Conservation (phyloP, 2,113 vertebrate species). For the Tragelaphus strepsiceros region DNA sequence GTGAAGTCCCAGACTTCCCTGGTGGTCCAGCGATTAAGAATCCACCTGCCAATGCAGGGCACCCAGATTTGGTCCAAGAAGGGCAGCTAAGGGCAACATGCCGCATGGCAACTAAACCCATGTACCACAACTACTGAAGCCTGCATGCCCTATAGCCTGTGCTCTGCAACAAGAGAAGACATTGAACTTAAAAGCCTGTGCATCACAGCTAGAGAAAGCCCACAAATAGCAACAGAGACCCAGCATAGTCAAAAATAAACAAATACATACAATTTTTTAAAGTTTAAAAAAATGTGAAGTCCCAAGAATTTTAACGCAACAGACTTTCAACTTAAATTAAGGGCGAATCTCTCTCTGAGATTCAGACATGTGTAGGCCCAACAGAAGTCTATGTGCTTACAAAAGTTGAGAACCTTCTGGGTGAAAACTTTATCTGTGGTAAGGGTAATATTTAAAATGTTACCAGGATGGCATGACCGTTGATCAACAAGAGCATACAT, state of each 20-base stretch:
- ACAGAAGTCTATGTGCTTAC: neutral
- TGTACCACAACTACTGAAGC: neutral
- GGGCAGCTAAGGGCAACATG: neutral
- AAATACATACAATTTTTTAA: neutral
- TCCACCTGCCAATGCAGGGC: neutral
- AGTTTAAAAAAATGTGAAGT: neutral
- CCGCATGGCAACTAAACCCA: neutral
- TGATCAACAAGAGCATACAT: neutral
- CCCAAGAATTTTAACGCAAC: neutral
- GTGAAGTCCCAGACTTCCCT: neutral
- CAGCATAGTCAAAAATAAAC: neutral
- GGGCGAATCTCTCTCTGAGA: neutral
- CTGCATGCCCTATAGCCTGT: neutral
- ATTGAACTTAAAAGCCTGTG: neutral
- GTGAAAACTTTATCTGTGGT: neutral
- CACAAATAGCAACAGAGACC: neutral
- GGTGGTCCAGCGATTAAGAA: neutral
- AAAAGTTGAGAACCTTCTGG: neutral
- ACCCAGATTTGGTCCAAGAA: neutral
- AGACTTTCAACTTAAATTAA: neutral
- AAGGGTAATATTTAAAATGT: neutral
- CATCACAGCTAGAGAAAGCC: neutral
- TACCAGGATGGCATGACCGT: neutral
- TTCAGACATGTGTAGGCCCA: neutral
- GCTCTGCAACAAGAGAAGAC: neutral